Evolutionary conservation across 2,797 vertebrate genomes (phyloP).

Genomic region (Aulostomus chinensis): DNA sequence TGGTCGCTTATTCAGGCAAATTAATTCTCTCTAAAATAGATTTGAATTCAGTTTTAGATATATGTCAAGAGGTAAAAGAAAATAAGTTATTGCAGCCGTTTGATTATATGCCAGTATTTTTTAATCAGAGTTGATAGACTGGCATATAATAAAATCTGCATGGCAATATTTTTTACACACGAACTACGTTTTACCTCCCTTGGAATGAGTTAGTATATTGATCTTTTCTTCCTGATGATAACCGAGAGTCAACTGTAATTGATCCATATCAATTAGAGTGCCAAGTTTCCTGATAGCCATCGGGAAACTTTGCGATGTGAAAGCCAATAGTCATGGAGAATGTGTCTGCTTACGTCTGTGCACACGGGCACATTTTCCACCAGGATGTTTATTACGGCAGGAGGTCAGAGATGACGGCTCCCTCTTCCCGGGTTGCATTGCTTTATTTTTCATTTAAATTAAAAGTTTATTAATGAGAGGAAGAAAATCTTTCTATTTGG

Average conservation of each 20-base stretch:
- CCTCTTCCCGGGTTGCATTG: no score
- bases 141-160: constrained; percentile 7
- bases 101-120: no score
- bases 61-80: no score
- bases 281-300: constrained; percentile 57
- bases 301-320: constrained; percentile 42
- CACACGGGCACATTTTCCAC: constrained; percentile 21
- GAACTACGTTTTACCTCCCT: constrained; percentile 35
- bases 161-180: constrained; percentile 21
- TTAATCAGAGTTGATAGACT: constrained; percentile 12
- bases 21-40: no score
- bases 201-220: constrained; percentile 63
- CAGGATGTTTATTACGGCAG: not conserved
- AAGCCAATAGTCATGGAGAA: constrained; percentile 43
- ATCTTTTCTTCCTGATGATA: no score
- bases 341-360: constrained; percentile 29
- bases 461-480: not conserved
- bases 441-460: not conserved
- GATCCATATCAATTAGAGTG: constrained; percentile 69
- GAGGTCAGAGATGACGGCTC: no score
- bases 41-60: no score
- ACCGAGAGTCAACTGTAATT: constrained; percentile 72
- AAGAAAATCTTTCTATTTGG: not conserved
- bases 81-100: no score
- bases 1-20: no score